Conservation (phyloP, 2,797 vertebrate genomes). For the Alfaro cultratus region DNA sequence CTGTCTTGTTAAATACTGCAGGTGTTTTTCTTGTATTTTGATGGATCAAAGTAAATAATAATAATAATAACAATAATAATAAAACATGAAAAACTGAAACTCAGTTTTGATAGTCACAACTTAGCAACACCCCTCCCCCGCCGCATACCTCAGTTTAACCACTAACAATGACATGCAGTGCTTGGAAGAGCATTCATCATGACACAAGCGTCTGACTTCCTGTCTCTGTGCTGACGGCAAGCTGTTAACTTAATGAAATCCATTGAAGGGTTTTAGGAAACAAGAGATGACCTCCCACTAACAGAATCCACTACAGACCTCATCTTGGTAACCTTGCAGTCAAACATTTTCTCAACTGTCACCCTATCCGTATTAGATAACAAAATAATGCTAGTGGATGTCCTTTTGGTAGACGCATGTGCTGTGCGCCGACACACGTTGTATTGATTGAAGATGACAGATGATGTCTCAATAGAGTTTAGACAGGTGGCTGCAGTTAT, state of each 20-base stretch:
- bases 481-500: background rate
- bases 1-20: background rate
- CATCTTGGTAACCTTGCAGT: constrained; percentile 74
- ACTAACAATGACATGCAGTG: constrained; percentile 71
- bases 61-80: background rate
- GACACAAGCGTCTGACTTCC: constrained; percentile 82
- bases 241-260: constrained; percentile 84
- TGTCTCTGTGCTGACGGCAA: constrained; percentile 79
- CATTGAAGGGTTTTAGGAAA: constrained; percentile 73
- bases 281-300: constrained; percentile 80
- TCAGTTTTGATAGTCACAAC: constrained; percentile 8
- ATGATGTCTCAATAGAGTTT: background rate
- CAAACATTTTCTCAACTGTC: constrained; percentile 59
- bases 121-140: background rate
- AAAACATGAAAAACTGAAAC: background rate
- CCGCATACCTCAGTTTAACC: constrained; percentile 55
- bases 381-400: constrained; percentile 24
- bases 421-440: background rate
- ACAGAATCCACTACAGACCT: constrained; percentile 61
- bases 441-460: background rate
- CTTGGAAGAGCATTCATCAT: constrained; percentile 79
- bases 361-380: constrained; percentile 63
- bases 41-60: background rate
- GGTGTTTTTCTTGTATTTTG: background rate
- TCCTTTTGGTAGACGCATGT: background rate